A percentile compares a stretch with the other conserved stretches of the same genome.
These are phyloP conservation scores for Scelioninae gen. 1 DNA, from an alignment of 2,888 invertebrate species.

Conservation along the genomic window DNA sequence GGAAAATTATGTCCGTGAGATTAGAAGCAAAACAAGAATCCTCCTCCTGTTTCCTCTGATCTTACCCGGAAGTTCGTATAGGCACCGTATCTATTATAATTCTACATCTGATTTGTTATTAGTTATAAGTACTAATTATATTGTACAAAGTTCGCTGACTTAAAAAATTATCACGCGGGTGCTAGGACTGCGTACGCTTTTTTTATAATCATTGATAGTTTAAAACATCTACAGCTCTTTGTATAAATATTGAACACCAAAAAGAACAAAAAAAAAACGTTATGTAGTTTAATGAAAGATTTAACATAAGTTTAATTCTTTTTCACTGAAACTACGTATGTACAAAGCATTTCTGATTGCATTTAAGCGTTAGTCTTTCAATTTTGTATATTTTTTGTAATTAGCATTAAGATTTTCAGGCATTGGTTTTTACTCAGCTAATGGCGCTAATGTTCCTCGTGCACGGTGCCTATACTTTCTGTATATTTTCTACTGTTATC, in stretches of 20 bases:
- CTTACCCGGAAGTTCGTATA: constrained; percentile 39
- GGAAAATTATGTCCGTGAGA: neutral
- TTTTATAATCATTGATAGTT: constrained; percentile 19
- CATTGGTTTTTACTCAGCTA: constrained; percentile 18
- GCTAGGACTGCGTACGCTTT: constrained; percentile 27
- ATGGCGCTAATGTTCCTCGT: constrained; percentile 63
- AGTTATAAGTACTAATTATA: constrained; percentile 44
- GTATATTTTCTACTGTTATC: constrained; percentile 19
- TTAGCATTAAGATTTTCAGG: constrained; percentile 38
- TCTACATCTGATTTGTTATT: constrained; percentile 38
- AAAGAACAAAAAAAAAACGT: constrained; percentile 1
- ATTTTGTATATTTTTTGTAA: constrained; percentile 56
- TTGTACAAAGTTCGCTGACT: constrained; percentile 27
- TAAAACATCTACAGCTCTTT: constrained; percentile 25
- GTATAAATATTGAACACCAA: constrained; percentile 23
- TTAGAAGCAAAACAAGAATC: neutral
- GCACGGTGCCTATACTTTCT: constrained; percentile 64
- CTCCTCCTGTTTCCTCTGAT: constrained; percentile 33
- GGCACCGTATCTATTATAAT: constrained; percentile 42
- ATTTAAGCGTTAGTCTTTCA: constrained; percentile 51
- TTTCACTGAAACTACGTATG: constrained; percentile 17
- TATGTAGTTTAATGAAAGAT: constrained; percentile 20
- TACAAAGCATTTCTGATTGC: constrained; percentile 45
- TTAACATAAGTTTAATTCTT: constrained; percentile 14
- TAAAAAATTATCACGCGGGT: constrained; percentile 25